phyloP scores from a whole-genome alignment of 2,888 invertebrate species.

The Perizoma affinitatum region DNA sequence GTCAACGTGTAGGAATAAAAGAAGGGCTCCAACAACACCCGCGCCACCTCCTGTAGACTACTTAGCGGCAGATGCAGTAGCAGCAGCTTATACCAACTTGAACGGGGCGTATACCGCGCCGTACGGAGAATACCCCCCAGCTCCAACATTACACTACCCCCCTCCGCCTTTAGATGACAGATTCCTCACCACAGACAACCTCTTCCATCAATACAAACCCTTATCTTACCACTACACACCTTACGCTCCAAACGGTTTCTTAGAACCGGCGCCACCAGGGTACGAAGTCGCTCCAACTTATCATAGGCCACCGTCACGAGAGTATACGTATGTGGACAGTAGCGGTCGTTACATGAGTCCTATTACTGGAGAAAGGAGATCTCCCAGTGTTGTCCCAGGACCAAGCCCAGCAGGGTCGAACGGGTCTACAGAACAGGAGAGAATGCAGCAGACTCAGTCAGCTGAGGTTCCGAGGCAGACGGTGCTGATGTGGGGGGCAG shows the following conservation, averaged over 20 bases:
- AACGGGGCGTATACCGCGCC: conserved; percentile 92
- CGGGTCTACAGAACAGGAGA: conserved; percentile 71
- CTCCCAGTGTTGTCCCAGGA: conserved; percentile 84
- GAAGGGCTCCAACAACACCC: conserved; percentile 84
- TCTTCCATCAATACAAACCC: conserved; percentile 96
- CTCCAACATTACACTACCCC: conserved; percentile 88
- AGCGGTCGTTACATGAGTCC: conserved; percentile 85
- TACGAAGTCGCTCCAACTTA: conserved; percentile 86
- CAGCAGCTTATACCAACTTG: conserved; percentile 91
- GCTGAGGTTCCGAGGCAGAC: conserved; percentile 91
- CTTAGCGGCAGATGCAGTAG: conserved; percentile 87
- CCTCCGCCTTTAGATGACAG: conserved; percentile 86
- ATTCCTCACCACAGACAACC: conserved; percentile 92
- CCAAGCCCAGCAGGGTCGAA: conserved; percentile 77
- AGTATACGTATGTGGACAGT: conserved; percentile 84
- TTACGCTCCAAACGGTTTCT: conserved; percentile 92
- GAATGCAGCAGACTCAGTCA: conserved; percentile 67
- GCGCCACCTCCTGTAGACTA: conserved; percentile 88
- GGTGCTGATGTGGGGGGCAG: conserved; percentile 96
- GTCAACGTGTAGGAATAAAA: conserved; percentile 94
- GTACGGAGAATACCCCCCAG: conserved; percentile 89
- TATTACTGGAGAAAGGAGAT: conserved; percentile 86
- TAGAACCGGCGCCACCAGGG: conserved; percentile 88
- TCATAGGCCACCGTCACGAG: conserved; percentile 84
- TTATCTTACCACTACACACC: conserved; percentile 91